Base-by-base conservation (phyloP, 2,113 vertebrate genomes). In the Otolemur garnettii region DNA sequence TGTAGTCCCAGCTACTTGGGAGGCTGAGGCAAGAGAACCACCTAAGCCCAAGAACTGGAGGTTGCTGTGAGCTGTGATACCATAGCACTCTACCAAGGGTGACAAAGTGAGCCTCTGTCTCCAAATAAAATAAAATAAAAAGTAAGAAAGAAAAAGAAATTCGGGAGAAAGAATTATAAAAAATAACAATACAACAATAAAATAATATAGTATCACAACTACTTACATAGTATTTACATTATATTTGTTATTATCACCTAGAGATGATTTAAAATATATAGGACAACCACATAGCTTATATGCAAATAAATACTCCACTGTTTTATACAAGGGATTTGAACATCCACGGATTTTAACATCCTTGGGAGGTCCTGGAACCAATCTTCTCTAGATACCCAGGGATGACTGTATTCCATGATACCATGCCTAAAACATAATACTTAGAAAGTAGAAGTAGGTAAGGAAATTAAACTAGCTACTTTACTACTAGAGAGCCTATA, bases 341-440 rank as follows among this genome's bases (percentile, higher is more conserved):
- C 13, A 75, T 64, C 38, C 72, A 75, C 28, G 42, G 72, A 45
- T 75, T 75, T 28, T 45, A 26, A 13, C 14, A 75, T 75, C 62
- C 38, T 75, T 45, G 26, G 22, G 38, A 14, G 13, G 26, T 64
- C 38, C 7, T 45, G 38, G 38, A 75, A 45, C 38, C 38, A 75
- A 45, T 45, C 6, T 42, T 38, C 71, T 45, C 24, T 75, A 42
- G 13, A 45, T 45, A 45, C 7, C 6, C 24, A 45, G 38, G 72
- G 38, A 75, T 14, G 28, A 28, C 38, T 75, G 38, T 45, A 94
- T 38, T 92, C 33, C 2, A 75, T 83, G 24, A 86, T 82, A 87
- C 89, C 38, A 83, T 38, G 69, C 19, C 79, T 96, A 82, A 85
- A 96, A 64, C 69, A 87, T 33, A 95, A 86, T 57, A 72, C 18